Base-by-base conservation (phyloP, 2,888 invertebrate genomes). In the Miltochrista miniata region DNA sequence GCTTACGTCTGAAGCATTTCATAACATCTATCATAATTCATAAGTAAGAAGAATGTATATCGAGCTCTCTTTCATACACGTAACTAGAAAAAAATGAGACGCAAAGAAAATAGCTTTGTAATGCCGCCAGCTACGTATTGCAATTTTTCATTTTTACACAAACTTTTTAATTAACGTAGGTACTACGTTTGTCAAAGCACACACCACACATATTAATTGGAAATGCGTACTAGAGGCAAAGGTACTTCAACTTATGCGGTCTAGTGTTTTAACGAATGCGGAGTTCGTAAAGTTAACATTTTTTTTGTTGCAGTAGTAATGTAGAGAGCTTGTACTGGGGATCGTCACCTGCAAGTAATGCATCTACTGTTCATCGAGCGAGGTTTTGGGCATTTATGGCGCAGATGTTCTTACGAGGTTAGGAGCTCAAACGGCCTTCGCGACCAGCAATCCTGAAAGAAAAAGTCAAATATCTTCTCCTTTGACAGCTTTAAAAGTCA, bases 151-250 rank as follows among this genome's bases (percentile, higher is more conserved):
- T 65, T 50, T 24, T 45, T 57, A 60, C 47, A 51, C 58, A 58
- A 61, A 70, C 58, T 70, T 74, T 78, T 79, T 74, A 78, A 82
- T 81, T 79, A 79, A 64, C 70, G 31, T 30, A 81, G n/a, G n/a
- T 76, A 85, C 76, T 64, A 74, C 72, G 76, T 61, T 68, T 76
- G 81, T 83, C 81, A 84, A 84, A 84, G 83, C 5, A 24, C 18
- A 5, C 5, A 24, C 18, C 18, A 74, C 60, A n/a, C 61, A 67
- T 70, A 76, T 71, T 74, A 72, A 73, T 70, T 68, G 56, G 62
- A 65, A 70, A 70, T 72, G 57, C 56, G 59, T 59, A 31, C 39
- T 29, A 31, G 37, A 53, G 30, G 24, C 56, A 54, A 49, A 56
- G 59, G 55, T 67, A 66, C 64, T 68, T 66, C 54, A 41, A 34